Base-by-base conservation (phyloP, 1,140 invertebrate genomes). In the Drosophila tani region DNA sequence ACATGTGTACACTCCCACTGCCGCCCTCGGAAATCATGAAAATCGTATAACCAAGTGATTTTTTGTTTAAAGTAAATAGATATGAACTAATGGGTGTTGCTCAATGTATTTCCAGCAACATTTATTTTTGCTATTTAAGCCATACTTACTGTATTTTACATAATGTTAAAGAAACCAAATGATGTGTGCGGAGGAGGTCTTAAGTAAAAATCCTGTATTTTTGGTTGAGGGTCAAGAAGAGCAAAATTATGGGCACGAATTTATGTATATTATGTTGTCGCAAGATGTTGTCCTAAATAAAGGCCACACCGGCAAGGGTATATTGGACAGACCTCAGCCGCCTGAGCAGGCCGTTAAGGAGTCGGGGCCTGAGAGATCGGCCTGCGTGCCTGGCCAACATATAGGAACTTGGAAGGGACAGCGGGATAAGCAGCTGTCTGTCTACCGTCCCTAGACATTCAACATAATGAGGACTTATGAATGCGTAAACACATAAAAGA, bases 381-480 rank as follows among this genome's bases (percentile, higher is more conserved):
- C 2, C 11, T 56, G 64, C 67, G 67, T 56, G 67, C 45, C 49
- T 17, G 46, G 7, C 55, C 69, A 53, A 68, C 59, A 86, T 73
- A 57, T 63, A 73, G 24, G 19, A 67, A 70, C 43, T 15, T 45
- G 5, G 27, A 24, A 46, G 19, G 17, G 15, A 17, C 15, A 24
- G 41, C 47, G 56, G 63, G 49, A 76, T 62, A 80, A 67, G 63
- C 63, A 73, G 75, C 53, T 62, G 74, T 66, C 56, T 41, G 15
- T 40, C 29, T 55, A 41, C 59, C 49, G 59, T 24, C 38, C 40
- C 51, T 41, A 47, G 35, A 73, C 75, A 56, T 71, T 69, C 40
- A 17, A 38, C 76, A 67, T 85, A 83, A 87, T 87, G 76, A 87
- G 84, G 71, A 87, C 82, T 80, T 87, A 87, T 87, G 80, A 87